A percentile compares a stretch with the other conserved stretches of the same genome.
Conservation (phyloP, 1,140 invertebrate genomes). For the Littorina saxatilis region DNA sequence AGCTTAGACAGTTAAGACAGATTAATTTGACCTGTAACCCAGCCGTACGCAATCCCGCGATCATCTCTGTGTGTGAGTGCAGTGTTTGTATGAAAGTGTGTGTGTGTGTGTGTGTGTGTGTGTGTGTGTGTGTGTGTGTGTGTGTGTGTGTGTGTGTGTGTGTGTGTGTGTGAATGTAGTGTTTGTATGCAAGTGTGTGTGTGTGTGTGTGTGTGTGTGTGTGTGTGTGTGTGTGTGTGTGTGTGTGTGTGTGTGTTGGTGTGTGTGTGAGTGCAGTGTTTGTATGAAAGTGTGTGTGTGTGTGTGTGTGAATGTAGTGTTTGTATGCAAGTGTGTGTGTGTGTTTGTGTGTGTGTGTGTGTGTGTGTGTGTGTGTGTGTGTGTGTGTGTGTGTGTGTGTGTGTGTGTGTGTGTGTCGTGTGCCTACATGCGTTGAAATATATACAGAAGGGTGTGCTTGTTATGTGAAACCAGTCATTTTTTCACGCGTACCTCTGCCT, state of each 20-base stretch:
- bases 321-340: background rate
- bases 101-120: conserved; percentile 7
- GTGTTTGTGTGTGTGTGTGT: too few relatives aligned
- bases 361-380: background rate
- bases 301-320: background rate
- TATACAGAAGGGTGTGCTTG: background rate
- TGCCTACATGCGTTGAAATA: background rate
- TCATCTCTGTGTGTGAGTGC: background rate
- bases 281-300: background rate
- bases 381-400: background rate
- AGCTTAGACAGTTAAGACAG: background rate
- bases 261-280: too few relatives aligned
- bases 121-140: conserved; percentile 8
- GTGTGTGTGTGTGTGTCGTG: too few relatives aligned
- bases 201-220: background rate
- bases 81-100: background rate
- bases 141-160: conserved; percentile 11
- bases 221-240: background rate
- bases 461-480: background rate
- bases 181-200: background rate
- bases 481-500: too few relatives aligned
- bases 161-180: background rate
- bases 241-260: background rate
- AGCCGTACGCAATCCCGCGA: background rate
- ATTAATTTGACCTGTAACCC: background rate